Base-by-base conservation (phyloP, 30 jellyfish, hydroid and myxozoan species). In the Aurelia aurita complex sp. Pacific region DNA sequence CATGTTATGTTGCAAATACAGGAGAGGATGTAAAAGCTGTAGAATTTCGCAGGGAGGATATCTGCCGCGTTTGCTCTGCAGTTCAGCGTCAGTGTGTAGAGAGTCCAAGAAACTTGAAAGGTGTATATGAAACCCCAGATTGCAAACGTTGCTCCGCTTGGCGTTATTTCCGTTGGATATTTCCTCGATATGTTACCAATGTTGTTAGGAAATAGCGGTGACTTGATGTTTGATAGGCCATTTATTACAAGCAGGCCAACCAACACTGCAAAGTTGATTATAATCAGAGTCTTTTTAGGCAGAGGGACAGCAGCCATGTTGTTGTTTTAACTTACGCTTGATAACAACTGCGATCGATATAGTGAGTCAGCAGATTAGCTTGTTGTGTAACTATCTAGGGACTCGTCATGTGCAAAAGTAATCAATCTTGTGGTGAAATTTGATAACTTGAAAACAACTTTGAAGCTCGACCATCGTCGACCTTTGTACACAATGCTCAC, bases 41-140 rank as follows among this genome's bases (percentile, higher is more conserved):
- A 90, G 64, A 83, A 90, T 5, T 70, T 67, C 11, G 92, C 69
- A 0, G 97, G 87, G 50, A 90, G 73, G 33, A 90, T 90, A 67
- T 85, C 92, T 10, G 85, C 77, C 13, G 96, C 81, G 10, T 62
- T 62, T 33, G 77, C 38, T 67, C 95, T 59, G 80, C 86, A 74
- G 12, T 85, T 17, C 19, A 80, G 67, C 1, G 88, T 57, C 72
- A 91, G 62, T 15, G 94, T 4, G 78, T 85, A 85, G 60, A 85
- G 43, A 53, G 68, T 59, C 98, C 98, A 91, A 1, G 74, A 60
- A 8, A 73, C 61, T 67, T 91, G 96, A 64, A 66, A 76, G 23
- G 76, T 43, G 88, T 85, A 85, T 13, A 91, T 86, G 83, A 86
- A 73, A 9, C 96, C 94, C 98, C 98, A 91, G 74, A 91, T 85